Evolutionary conservation across 2,797 vertebrate species (phyloP).

Genomic region (Eospalax fontanierii): DNA sequence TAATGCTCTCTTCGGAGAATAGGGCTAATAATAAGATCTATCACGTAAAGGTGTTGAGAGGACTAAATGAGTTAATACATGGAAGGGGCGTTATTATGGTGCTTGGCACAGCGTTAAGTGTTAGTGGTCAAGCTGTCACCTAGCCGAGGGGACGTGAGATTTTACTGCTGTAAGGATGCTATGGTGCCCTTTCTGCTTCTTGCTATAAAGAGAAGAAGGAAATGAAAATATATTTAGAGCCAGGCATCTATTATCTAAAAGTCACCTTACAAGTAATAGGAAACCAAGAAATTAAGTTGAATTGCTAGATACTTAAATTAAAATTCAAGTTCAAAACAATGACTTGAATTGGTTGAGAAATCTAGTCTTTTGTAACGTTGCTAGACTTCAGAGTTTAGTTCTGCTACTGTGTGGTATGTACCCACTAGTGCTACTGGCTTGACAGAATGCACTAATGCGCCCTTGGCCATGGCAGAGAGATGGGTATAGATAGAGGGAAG

Average conservation of each 20-base stretch:
- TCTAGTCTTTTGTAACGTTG: not conserved
- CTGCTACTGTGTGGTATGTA: not conserved
- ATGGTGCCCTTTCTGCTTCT: not conserved
- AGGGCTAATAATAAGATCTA: not conserved
- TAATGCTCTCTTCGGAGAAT: slow-evolving; percentile 61
- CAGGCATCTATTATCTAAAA: not conserved
- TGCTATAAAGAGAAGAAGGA: slow-evolving; percentile 17
- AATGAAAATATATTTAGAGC: not conserved
- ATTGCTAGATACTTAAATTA: slow-evolving; percentile 38
- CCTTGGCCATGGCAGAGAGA: not conserved
- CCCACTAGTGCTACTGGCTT: not conserved
- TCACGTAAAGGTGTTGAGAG: slow-evolving; percentile 32
- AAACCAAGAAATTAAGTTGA: slow-evolving; percentile 38
- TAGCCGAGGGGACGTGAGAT: not conserved
- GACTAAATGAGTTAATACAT: slow-evolving; percentile 19
- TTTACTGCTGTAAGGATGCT: not conserved
- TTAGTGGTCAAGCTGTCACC: slow-evolving; percentile 11
- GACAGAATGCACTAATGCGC: not conserved
- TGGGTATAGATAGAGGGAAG: not conserved
- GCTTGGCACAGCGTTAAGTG: not conserved
- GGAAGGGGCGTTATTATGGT: not conserved
- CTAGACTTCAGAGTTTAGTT: not conserved
- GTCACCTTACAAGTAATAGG: not conserved
- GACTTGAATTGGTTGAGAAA: slow-evolving; percentile 29
- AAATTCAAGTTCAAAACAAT: slow-evolving; percentile 36